Evolutionary conservation across 1,140 invertebrate species (phyloP).

Genomic region (Pantala flavescens): DNA sequence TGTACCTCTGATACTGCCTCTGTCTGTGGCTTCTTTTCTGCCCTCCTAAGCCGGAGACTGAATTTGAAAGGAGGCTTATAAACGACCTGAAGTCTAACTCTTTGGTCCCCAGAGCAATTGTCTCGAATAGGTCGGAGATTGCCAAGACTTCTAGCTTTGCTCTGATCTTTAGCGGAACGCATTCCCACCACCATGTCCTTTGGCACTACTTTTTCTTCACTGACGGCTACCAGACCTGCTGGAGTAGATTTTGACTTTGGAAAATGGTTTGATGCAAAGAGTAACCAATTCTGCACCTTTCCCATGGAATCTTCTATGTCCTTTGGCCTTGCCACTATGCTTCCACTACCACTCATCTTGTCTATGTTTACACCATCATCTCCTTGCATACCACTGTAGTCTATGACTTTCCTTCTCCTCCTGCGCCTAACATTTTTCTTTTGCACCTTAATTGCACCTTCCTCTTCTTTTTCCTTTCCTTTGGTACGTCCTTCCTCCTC

Average conservation of each 20-base stretch:
- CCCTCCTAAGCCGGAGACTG: constrained; percentile 56
- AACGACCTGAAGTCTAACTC: constrained; percentile 65
- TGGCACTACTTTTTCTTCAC: constrained; percentile 31
- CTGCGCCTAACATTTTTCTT: constrained; percentile 24
- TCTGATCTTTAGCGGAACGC: constrained; percentile 30
- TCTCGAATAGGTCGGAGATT: constrained; percentile 32
- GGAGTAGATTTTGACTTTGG: constrained; percentile 23
- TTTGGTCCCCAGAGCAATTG: constrained; percentile 41
- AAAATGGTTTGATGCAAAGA: constrained; percentile 28
- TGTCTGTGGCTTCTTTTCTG: constrained; percentile 14
- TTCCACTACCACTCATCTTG: constrained; percentile 29
- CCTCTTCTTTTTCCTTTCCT: constrained; percentile 30
- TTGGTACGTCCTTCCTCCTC: constrained; percentile 54
- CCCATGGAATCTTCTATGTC: constrained; percentile 57
- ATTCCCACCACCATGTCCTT: constrained; percentile 33
- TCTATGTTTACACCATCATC: constrained; percentile 23
- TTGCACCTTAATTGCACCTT: constrained; percentile 8
- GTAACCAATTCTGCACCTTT: constrained; percentile 73
- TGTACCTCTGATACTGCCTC: neutral
- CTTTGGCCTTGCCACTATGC: constrained; percentile 18
- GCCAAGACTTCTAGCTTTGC: constrained; percentile 34
- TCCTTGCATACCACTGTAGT: constrained; percentile 54
- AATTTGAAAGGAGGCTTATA: constrained; percentile 79
- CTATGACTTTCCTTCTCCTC: constrained; percentile 62
- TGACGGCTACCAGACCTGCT: constrained; percentile 5